Evolutionary conservation across 2,888 invertebrate species (phyloP).

Genomic region (Perdita meconis): DNA sequence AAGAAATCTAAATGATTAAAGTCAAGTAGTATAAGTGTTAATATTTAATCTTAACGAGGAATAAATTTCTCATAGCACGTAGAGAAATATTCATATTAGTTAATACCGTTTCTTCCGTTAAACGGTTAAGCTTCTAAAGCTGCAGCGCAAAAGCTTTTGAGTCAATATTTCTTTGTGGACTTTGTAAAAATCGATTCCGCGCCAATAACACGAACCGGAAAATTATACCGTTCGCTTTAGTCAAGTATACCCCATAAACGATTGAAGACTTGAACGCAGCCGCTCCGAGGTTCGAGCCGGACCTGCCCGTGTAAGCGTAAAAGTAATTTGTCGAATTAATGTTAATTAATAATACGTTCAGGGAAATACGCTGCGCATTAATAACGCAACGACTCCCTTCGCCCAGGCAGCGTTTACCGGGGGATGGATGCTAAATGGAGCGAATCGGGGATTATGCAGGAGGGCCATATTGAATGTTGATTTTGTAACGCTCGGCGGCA

Average conservation of each 20-base stretch:
- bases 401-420: not conserved
- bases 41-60: too few relatives aligned
- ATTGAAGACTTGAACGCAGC: not conserved
- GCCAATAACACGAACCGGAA: not conserved
- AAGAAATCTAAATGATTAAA: too few relatives aligned
- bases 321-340: slow-evolving; percentile 18
- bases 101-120: too few relatives aligned
- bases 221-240: not conserved
- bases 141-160: not conserved
- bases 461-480: slow-evolving; percentile 46
- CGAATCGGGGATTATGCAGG: slow-evolving; percentile 38
- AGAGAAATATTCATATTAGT: too few relatives aligned
- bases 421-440: slow-evolving; percentile 37
- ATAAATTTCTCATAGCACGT: too few relatives aligned
- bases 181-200: not conserved
- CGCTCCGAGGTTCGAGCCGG: not conserved
- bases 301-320: not conserved
- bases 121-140: not conserved
- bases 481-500: slow-evolving; percentile 36
- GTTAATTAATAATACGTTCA: slow-evolving; percentile 19
- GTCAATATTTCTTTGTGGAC: not conserved
- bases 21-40: too few relatives aligned
- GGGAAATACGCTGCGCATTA: slow-evolving; percentile 6
- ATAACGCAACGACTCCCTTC: slow-evolving; percentile 38
- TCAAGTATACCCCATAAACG: not conserved